These are phyloP conservation scores for Otus sunia DNA, from an alignment of 2,113 vertebrate species.

Conservation along the genomic window DNA sequence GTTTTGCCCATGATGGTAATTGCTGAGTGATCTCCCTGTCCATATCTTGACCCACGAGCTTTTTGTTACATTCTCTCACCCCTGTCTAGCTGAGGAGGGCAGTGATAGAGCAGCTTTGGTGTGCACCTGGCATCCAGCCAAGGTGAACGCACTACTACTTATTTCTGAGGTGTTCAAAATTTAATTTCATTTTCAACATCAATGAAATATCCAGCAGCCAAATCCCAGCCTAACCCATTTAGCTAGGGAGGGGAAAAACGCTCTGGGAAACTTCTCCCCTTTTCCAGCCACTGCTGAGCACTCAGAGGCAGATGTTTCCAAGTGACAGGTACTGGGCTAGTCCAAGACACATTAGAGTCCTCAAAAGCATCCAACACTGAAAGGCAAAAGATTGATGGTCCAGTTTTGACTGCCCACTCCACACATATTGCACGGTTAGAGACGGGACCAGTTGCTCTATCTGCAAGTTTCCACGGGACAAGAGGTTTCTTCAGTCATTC, in stretches of 20 bases:
- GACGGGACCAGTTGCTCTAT: neutral
- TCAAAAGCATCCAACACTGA: neutral
- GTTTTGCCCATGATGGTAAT: too few relatives aligned
- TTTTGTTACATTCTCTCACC: too few relatives aligned
- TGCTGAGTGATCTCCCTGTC: too few relatives aligned
- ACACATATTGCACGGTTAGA: fast-evolving
- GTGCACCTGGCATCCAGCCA: too few relatives aligned
- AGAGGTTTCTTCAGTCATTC: neutral
- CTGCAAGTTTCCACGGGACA: neutral
- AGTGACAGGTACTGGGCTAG: neutral
- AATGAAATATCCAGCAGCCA: neutral
- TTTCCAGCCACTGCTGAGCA: neutral
- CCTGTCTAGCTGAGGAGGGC: too few relatives aligned
- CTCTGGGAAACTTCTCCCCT: neutral
- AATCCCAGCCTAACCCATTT: neutral
- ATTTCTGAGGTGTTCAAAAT: slow-evolving; percentile 1
- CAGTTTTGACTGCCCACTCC: neutral
- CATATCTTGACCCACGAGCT: too few relatives aligned
- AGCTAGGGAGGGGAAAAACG: neutral
- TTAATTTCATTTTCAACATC: neutral
- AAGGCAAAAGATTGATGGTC: neutral
- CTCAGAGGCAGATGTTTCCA: neutral
- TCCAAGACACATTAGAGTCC: neutral
- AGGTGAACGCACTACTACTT: too few relatives aligned
- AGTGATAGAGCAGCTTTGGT: too few relatives aligned